Percentiles rank a stretch among this genome's conserved stretches.
Evolutionary conservation across 2,888 invertebrate species (phyloP).

Genomic region (Oligia fasciuncula): DNA sequence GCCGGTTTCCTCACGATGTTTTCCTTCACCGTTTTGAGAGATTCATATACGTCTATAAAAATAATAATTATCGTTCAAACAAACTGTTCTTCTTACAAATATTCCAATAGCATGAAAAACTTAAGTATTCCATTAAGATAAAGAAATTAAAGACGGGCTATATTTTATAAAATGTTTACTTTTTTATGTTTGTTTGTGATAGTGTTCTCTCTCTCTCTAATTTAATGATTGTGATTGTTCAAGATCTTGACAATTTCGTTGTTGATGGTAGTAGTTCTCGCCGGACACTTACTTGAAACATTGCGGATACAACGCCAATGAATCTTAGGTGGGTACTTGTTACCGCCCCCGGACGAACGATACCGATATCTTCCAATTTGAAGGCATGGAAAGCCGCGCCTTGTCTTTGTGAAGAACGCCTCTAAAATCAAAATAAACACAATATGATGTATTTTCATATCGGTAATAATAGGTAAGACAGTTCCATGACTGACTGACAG

Average conservation of each 20-base stretch:
- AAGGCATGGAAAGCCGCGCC: constrained; percentile 43
- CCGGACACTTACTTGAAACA: constrained; percentile 34
- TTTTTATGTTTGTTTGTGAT: background rate
- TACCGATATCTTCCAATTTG: constrained; percentile 44
- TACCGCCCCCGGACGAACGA: constrained; percentile 15
- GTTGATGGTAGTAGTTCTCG: constrained; percentile 39
- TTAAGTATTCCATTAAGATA: background rate
- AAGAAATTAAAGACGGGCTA: background rate
- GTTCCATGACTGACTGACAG: background rate
- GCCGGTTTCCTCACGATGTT: too few species aligned
- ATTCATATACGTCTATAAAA: background rate
- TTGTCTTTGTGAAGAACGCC: constrained; percentile 35
- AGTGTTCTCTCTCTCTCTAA: background rate
- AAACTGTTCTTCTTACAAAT: background rate
- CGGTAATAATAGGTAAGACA: background rate
- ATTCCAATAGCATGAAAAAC: background rate
- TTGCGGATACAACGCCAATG: constrained; percentile 44
- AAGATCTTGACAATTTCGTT: constrained; percentile 31
- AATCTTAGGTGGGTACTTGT: constrained; percentile 16
- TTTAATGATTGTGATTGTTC: constrained; percentile 46
- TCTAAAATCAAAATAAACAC: constrained; percentile 29
- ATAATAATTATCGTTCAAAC: background rate
- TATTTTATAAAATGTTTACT: background rate
- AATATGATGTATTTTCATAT: background rate
- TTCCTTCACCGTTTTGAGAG: too few species aligned